Conservation (phyloP, 2,797 vertebrate species). For the Sebastes baramenuke region DNA sequence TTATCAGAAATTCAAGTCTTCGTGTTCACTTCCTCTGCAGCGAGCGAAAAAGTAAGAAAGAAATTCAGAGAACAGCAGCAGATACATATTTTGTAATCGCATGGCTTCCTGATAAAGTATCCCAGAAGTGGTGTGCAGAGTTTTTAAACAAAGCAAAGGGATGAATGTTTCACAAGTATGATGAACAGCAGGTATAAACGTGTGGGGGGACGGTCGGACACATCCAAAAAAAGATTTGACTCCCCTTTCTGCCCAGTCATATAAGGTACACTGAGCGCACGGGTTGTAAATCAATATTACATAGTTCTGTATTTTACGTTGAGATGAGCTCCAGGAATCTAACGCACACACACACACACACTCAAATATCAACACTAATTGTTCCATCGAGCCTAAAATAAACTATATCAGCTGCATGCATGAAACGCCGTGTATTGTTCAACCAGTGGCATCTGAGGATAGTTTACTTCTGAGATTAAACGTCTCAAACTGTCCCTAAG, state of each 20-base stretch:
- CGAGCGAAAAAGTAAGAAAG: slow-evolving; percentile 20
- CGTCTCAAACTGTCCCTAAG: slow-evolving; percentile 63
- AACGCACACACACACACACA: slow-evolving; percentile 12
- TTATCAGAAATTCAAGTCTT: slow-evolving; percentile 68
- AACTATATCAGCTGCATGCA: slow-evolving; percentile 63
- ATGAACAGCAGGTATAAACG: slow-evolving; percentile 83
- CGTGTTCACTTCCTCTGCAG: slow-evolving; percentile 67
- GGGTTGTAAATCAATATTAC: slow-evolving; percentile 70
- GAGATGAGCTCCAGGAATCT: slow-evolving; percentile 43
- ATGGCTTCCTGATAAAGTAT: slow-evolving; percentile 75
- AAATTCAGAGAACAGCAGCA: slow-evolving; percentile 43
- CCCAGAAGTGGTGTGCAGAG: slow-evolving; percentile 67
- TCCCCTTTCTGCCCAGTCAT: slow-evolving; percentile 69
- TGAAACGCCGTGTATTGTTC: slow-evolving; percentile 71
- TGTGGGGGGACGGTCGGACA: slow-evolving; percentile 52
- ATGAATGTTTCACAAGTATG: slow-evolving; percentile 73
- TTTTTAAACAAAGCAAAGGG: slow-evolving; percentile 75
- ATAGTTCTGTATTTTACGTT: slow-evolving; percentile 35
- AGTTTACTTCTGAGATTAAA: slow-evolving; percentile 76
- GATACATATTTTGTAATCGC: slow-evolving; percentile 74
- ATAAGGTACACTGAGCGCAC: slow-evolving; percentile 70
- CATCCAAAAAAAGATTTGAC: slow-evolving; percentile 75
- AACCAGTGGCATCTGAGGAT: slow-evolving; percentile 67
- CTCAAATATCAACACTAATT: slow-evolving; percentile 64
- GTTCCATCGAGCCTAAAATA: slow-evolving; percentile 67